These are phyloP conservation scores for Rosalia funebris DNA, from an alignment of 2,888 invertebrate species.

Conservation along the genomic window DNA sequence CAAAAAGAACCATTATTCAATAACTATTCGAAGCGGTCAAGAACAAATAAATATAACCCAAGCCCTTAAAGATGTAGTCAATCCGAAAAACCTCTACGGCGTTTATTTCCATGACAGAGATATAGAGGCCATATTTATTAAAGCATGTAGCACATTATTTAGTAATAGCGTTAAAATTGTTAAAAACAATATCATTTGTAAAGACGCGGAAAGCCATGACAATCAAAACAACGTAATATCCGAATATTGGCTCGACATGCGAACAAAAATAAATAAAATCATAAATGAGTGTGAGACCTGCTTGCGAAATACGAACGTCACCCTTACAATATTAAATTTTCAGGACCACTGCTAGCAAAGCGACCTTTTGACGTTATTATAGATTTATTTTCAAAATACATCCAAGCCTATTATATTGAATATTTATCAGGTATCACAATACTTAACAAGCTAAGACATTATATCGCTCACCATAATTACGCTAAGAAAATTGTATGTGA, in stretches of 20 bases:
- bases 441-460: constrained; percentile 30
- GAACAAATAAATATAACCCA: constrained; percentile 27
- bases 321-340: constrained; percentile 13
- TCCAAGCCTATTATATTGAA: constrained; percentile 22
- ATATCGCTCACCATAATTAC: background rate
- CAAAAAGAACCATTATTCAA: constrained; percentile 30
- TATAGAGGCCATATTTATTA: constrained; percentile 1
- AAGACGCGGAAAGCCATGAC: background rate
- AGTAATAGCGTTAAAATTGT: background rate
- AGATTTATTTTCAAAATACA: constrained; percentile 29
- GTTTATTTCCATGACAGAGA: background rate
- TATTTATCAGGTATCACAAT: constrained; percentile 28
- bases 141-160: background rate
- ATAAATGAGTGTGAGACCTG: constrained; percentile 39
- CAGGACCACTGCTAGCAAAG: constrained; percentile 19
- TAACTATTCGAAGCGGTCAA: constrained; percentile 18
- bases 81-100: constrained; percentile 8
- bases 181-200: background rate
- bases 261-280: constrained; percentile 21
- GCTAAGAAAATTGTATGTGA: background rate
- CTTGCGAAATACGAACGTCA: constrained; percentile 29
- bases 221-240: background rate
- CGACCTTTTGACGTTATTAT: constrained; percentile 20
- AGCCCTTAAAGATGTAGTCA: constrained; percentile 25
- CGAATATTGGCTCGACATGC: constrained; percentile 6